phyloP scores from a whole-genome alignment of 2,113 vertebrate genomes.

The Vimba vimba region DNA sequence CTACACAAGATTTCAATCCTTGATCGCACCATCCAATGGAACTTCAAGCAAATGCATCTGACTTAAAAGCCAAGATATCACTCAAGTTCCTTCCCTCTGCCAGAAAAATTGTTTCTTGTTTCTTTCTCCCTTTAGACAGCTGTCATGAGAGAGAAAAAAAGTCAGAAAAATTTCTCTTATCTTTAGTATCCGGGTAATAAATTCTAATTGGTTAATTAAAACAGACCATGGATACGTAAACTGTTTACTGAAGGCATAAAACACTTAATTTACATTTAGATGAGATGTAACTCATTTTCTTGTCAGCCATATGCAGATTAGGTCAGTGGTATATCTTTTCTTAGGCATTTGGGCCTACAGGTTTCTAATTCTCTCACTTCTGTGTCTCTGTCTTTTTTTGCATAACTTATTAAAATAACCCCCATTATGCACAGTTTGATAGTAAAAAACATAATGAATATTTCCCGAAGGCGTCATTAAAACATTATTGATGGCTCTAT shows the following conservation, averaged over 20 bases:
- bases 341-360: conserved; percentile 67
- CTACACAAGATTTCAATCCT: conserved; percentile 46
- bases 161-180: conserved; percentile 61
- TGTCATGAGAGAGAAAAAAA: conserved; percentile 54
- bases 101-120: conserved; percentile 38
- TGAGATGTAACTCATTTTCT: conserved; percentile 75
- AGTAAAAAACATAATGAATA: conserved; percentile 59
- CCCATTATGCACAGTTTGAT: conserved; percentile 58
- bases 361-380: conserved; percentile 55
- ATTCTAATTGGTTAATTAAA: conserved; percentile 76
- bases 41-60: conserved; percentile 58
- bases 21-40: conserved; percentile 52
- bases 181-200: conserved; percentile 64
- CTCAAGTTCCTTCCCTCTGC: conserved; percentile 43
- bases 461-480: conserved; percentile 63
- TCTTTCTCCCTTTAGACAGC: conserved; percentile 41
- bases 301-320: conserved; percentile 73
- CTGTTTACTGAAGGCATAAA: conserved; percentile 77
- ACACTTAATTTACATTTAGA: conserved; percentile 81
- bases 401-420: conserved; percentile 60
- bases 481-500: conserved; percentile 53
- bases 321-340: conserved; percentile 71
- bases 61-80: conserved; percentile 60
- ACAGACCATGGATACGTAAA: conserved; percentile 73
- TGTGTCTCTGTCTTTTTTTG: conserved; percentile 18